phyloP scores from a whole-genome alignment of 2,888 invertebrate species.

The Unio delphinus region DNA sequence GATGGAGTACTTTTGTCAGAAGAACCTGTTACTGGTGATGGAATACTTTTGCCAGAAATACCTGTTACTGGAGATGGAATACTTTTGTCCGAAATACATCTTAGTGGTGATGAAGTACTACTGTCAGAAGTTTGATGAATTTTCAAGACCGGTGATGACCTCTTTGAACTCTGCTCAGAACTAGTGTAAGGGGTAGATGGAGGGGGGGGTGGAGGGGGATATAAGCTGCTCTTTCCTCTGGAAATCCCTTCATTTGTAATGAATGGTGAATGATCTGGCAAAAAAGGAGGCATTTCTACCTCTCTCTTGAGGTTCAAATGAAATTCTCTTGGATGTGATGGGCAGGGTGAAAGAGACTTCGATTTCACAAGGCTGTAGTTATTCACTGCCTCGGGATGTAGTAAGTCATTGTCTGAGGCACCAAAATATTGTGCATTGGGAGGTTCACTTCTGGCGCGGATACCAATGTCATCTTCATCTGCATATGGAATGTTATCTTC shows the following conservation, averaged over 20 bases:
- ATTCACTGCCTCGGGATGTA: slow-evolving; percentile 1
- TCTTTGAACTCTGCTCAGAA: slow-evolving; percentile 20
- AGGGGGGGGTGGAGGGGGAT: slow-evolving; percentile 28
- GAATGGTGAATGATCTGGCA: slow-evolving; percentile 8
- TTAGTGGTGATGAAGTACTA: too few relatives aligned
- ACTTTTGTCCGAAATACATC: too few relatives aligned
- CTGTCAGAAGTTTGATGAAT: too few relatives aligned
- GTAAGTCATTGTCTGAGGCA: not conserved
- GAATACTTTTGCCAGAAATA: too few relatives aligned
- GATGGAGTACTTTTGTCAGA: too few relatives aligned
- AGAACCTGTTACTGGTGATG: too few relatives aligned
- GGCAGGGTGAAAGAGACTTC: slow-evolving; percentile 12
- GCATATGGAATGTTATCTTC: slow-evolving; percentile 40
- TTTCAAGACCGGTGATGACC: slow-evolving; percentile 12
- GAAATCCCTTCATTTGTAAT: slow-evolving; percentile 4
- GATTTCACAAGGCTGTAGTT: slow-evolving; percentile 27
- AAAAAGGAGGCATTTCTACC: too few relatives aligned
- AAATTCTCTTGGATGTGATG: too few relatives aligned
- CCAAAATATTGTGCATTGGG: slow-evolving; percentile 16
- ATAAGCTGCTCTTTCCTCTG: slow-evolving; percentile 4
- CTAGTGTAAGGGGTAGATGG: slow-evolving; percentile 28
- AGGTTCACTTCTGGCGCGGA: slow-evolving; percentile 24
- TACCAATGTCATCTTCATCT: slow-evolving; percentile 35
- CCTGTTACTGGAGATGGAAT: too few relatives aligned
- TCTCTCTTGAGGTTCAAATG: too few relatives aligned